A percentile compares a stretch with the other conserved stretches of the same genome.
Evolutionary conservation across 2,797 vertebrate genomes (phyloP).

Genomic region (Pangasius sanitwongsei): DNA sequence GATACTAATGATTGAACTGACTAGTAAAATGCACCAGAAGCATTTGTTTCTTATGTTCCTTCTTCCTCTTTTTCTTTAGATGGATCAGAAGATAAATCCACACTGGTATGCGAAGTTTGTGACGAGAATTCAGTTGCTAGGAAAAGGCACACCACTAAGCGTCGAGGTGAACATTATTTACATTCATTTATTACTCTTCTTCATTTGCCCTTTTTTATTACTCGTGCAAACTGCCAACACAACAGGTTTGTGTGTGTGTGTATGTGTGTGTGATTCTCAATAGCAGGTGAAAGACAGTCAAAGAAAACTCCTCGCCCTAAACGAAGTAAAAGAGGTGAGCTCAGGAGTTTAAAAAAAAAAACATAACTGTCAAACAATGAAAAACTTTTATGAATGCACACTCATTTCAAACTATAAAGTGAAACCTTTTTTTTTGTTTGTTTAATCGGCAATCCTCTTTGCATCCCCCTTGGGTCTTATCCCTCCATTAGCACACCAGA

Average conservation of each 20-base stretch:
- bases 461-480: neutral
- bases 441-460: neutral
- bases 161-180: neutral
- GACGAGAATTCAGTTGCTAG: neutral
- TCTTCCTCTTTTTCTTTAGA: neutral
- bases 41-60: neutral
- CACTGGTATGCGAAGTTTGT: neutral
- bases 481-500: neutral
- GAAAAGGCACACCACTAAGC: neutral
- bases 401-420: neutral
- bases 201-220: too few relatives aligned
- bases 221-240: neutral
- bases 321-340: slow-evolving; percentile 30
- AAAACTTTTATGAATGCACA: neutral
- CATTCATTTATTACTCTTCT: neutral
- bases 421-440: neutral
- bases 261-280: slow-evolving; percentile 2
- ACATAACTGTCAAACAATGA: neutral
- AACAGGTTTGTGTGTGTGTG: neutral
- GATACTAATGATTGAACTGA: neutral
- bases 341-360: neutral
- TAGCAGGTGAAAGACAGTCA: neutral
- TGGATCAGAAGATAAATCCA: slow-evolving; percentile 18
- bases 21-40: neutral
- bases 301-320: slow-evolving; percentile 18